Evolutionary conservation across 2,797 vertebrate species (phyloP).

Genomic region (Remorina albescens): DNA sequence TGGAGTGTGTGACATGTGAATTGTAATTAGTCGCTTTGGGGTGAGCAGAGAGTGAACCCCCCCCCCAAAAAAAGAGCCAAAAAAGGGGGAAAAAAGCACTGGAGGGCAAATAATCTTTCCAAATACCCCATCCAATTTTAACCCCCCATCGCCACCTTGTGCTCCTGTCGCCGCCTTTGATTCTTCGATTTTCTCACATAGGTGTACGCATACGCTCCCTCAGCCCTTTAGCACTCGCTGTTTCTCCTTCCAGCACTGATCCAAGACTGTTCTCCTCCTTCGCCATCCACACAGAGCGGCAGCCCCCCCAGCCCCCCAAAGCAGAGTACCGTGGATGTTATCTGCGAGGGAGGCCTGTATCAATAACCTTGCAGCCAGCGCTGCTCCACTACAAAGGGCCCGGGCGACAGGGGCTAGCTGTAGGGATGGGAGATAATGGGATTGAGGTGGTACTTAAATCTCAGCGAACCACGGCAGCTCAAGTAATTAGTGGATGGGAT

Average conservation of each 20-base stretch:
- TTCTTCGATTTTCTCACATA: slow-evolving; percentile 46
- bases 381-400: slow-evolving; percentile 69
- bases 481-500: slow-evolving; percentile 96
- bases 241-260: slow-evolving; percentile 43
- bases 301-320: slow-evolving; percentile 38
- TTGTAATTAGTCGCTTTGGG: slow-evolving; percentile 94
- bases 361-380: slow-evolving; percentile 87
- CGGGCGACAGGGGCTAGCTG: slow-evolving; percentile 83
- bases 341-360: slow-evolving; percentile 80
- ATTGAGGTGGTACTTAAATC: slow-evolving; percentile 97
- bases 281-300: slow-evolving; percentile 8
- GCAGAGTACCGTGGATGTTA: slow-evolving; percentile 49
- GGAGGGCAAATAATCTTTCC: slow-evolving; percentile 64
- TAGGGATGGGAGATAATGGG: slow-evolving; percentile 94
- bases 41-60: slow-evolving; percentile 74
- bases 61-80: slow-evolving; percentile 27
- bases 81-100: slow-evolving; percentile 54
- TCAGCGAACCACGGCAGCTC: slow-evolving; percentile 95
- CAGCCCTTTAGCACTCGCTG: slow-evolving; percentile 49
- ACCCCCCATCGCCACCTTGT: slow-evolving; percentile 58
- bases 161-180: slow-evolving; percentile 45
- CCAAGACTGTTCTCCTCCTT: slow-evolving; percentile 35
- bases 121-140: slow-evolving; percentile 69
- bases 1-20: slow-evolving; percentile 90
- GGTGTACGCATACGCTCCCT: slow-evolving; percentile 36